Evolutionary conservation across 2,113 vertebrate genomes (phyloP).

Genomic region (Synodontis membranacea): DNA sequence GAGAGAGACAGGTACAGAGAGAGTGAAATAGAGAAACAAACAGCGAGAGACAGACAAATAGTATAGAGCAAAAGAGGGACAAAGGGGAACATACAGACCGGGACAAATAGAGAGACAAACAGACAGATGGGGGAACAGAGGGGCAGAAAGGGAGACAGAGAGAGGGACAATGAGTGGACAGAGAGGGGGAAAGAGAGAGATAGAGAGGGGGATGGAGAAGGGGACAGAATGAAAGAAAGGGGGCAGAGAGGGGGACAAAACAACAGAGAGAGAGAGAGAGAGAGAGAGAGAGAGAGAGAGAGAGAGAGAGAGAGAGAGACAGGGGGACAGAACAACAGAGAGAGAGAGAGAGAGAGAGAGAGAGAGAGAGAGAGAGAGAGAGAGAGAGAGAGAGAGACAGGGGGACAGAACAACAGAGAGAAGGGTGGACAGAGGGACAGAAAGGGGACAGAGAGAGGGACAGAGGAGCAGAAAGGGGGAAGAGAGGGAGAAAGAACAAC

Average conservation of each 20-base stretch:
- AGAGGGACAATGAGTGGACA: background rate
- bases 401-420: background rate
- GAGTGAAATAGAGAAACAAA: background rate
- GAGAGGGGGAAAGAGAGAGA: background rate
- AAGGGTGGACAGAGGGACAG: background rate
- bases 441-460: background rate
- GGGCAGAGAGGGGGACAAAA: background rate
- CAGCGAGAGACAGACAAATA: background rate
- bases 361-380: slow-evolving; percentile 58
- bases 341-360: slow-evolving; percentile 52
- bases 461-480: no score
- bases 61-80: background rate
- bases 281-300: no score
- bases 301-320: background rate
- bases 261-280: no score
- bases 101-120: no score
- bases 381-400: background rate
- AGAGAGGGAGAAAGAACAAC: no score
- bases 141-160: background rate
- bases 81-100: background rate
- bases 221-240: background rate
- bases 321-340: slow-evolving; percentile 64
- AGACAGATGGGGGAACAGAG: no score
- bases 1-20: slow-evolving; percentile 27
- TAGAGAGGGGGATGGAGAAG: no score